Conservation (phyloP, 2,113 vertebrate species). For the Oncorhynchus masou region DNA sequence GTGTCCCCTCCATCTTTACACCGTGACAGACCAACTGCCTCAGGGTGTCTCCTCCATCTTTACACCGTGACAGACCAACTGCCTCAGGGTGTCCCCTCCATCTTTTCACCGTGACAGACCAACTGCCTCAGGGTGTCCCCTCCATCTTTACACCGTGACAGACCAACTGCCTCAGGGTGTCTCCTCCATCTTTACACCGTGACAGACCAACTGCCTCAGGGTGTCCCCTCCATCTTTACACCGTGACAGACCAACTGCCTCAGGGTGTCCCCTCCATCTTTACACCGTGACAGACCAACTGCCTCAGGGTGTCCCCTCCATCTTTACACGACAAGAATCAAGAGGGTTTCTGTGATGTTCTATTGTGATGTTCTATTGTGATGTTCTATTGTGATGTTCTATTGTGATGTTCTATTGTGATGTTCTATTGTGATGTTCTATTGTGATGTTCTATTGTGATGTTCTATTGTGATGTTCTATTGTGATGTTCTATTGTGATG, state of each 20-base stretch:
- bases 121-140: slow-evolving; percentile 19
- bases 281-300: slow-evolving; percentile 16
- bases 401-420: slow-evolving; percentile 5
- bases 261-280: slow-evolving; percentile 5
- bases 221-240: not conserved
- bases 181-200: not conserved
- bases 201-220: slow-evolving; percentile 32
- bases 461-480: not conserved
- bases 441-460: not conserved
- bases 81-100: slow-evolving; percentile 21
- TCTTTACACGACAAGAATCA: slow-evolving; percentile 1
- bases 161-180: slow-evolving; percentile 28
- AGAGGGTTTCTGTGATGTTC: not conserved
- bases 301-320: slow-evolving; percentile 20
- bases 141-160: no score
- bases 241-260: no score
- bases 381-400: not conserved
- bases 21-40: slow-evolving; percentile 29
- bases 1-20: not conserved
- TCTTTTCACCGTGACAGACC: slow-evolving; percentile 18
- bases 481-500: no score
- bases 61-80: no score
- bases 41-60: slow-evolving; percentile 8
- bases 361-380: slow-evolving; percentile 6
- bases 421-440: slow-evolving; percentile 4